Conservation (phyloP, 2,797 vertebrate species). For the Enteromius viviparus region DNA sequence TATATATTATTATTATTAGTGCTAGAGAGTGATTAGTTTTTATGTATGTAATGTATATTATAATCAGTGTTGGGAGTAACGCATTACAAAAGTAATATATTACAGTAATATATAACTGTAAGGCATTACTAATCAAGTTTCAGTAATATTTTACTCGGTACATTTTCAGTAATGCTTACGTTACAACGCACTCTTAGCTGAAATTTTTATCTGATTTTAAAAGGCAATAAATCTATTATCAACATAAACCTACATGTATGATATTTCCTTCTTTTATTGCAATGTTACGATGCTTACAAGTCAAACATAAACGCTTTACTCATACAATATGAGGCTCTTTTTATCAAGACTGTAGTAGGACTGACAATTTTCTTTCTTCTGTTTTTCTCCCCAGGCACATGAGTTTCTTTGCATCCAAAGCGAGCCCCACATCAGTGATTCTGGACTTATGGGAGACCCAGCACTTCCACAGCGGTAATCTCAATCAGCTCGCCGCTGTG, state of each 20-base stretch:
- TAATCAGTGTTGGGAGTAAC: too few relatives aligned
- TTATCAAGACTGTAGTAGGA: not conserved
- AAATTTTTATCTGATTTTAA: too few relatives aligned
- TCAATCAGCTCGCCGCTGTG: conserved; percentile 93
- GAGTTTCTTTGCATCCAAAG: conserved; percentile 95
- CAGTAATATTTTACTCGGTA: too few relatives aligned
- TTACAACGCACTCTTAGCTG: too few relatives aligned
- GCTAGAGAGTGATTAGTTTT: too few relatives aligned
- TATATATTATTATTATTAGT: too few relatives aligned
- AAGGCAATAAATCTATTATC: not conserved
- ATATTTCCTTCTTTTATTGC: not conserved
- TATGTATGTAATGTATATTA: too few relatives aligned
- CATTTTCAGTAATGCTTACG: too few relatives aligned
- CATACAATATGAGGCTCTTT: not conserved
- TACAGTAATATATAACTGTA: too few relatives aligned
- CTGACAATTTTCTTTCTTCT: conserved; percentile 16
- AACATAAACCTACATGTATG: not conserved
- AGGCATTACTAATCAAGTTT: too few relatives aligned
- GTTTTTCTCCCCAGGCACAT: conserved; percentile 84
- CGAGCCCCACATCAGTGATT: conserved; percentile 95
- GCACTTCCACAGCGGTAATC: conserved; percentile 97
- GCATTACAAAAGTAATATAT: too few relatives aligned
- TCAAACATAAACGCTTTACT: not conserved
- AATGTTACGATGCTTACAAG: not conserved
- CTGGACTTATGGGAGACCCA: conserved; percentile 97